Evolutionary conservation across 2,888 invertebrate genomes (phyloP).

Genomic region (Perithous albicinctus): DNA sequence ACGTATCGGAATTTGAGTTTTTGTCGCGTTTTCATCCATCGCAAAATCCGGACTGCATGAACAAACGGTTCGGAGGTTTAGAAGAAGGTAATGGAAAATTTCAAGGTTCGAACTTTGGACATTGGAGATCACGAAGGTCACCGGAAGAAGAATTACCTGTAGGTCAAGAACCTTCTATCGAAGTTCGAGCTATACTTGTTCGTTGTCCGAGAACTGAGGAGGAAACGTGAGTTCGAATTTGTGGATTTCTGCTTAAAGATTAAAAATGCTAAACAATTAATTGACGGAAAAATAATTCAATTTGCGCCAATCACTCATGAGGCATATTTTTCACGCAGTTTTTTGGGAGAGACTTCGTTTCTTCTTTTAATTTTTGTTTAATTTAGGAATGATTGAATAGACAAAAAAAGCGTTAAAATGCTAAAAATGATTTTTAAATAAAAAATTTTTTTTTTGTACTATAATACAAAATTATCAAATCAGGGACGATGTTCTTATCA

Average conservation of each 20-base stretch:
- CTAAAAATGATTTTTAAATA: neutral
- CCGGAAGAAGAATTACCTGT: constrained; percentile 65
- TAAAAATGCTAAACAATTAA: neutral
- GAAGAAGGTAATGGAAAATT: constrained; percentile 31
- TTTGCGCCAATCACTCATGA: too few species aligned
- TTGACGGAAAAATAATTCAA: neutral
- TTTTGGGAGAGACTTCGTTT: neutral
- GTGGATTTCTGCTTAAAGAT: neutral
- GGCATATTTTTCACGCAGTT: neutral
- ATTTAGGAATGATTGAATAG: too few species aligned
- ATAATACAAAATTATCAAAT: constrained; percentile 14
- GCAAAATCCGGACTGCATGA: constrained; percentile 73
- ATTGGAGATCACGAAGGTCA: constrained; percentile 46
- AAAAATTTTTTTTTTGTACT: neutral
- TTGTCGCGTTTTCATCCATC: constrained; percentile 74
- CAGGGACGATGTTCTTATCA: constrained; percentile 57
- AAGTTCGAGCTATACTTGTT: constrained; percentile 70
- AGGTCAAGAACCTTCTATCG: constrained; percentile 70
- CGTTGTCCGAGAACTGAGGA: constrained; percentile 66
- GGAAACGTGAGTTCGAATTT: constrained; percentile 53
- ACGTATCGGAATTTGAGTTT: constrained; percentile 73
- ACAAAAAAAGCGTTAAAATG: neutral
- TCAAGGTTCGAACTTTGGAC: constrained; percentile 3
- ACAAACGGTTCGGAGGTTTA: constrained; percentile 42
- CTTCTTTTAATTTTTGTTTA: neutral